Conservation (phyloP, 1,140 invertebrate species). For the Zaprionus kolodkinae region DNA sequence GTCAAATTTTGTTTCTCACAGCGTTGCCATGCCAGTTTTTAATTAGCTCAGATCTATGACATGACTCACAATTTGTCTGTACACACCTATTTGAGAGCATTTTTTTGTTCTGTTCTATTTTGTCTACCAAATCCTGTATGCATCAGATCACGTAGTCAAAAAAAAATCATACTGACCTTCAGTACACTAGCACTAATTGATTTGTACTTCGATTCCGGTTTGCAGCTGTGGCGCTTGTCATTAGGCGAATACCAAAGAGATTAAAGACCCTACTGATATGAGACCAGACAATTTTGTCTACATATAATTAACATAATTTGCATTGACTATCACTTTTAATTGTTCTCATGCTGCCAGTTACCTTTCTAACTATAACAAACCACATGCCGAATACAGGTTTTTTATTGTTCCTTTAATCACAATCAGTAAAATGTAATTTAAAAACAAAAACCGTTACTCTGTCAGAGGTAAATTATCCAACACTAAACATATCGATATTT, state of each 20-base stretch:
- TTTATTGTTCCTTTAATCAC: slow-evolving; percentile 24
- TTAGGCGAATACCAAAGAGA: slow-evolving; percentile 58
- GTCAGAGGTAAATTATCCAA: neutral
- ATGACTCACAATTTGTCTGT: slow-evolving; percentile 43
- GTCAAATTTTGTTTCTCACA: neutral
- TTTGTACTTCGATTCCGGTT: slow-evolving; percentile 71
- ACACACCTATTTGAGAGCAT: slow-evolving; percentile 29
- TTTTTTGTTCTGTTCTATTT: slow-evolving; percentile 12
- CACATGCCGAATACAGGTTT: slow-evolving; percentile 29
- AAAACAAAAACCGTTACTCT: slow-evolving; percentile 37
- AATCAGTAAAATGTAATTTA: neutral
- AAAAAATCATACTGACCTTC: slow-evolving; percentile 48
- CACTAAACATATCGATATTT: neutral
- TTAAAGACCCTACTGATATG: slow-evolving; percentile 48
- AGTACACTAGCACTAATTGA: slow-evolving; percentile 56
- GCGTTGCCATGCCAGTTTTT: slow-evolving; percentile 24
- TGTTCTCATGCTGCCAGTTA: slow-evolving; percentile 50
- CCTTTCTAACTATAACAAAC: slow-evolving; percentile 59
- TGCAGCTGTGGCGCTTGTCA: slow-evolving; percentile 29
- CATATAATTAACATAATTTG: slow-evolving; percentile 72
- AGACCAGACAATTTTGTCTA: slow-evolving; percentile 4
- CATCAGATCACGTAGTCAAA: slow-evolving; percentile 53
- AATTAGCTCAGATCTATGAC: slow-evolving; percentile 26
- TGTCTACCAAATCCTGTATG: slow-evolving; percentile 44
- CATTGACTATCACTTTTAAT: slow-evolving; percentile 74